A percentile compares a stretch with the other conserved stretches of the same genome.
Conservation (phyloP, 23 tunicate genomes). For the Botrylloides violaceus region DNA sequence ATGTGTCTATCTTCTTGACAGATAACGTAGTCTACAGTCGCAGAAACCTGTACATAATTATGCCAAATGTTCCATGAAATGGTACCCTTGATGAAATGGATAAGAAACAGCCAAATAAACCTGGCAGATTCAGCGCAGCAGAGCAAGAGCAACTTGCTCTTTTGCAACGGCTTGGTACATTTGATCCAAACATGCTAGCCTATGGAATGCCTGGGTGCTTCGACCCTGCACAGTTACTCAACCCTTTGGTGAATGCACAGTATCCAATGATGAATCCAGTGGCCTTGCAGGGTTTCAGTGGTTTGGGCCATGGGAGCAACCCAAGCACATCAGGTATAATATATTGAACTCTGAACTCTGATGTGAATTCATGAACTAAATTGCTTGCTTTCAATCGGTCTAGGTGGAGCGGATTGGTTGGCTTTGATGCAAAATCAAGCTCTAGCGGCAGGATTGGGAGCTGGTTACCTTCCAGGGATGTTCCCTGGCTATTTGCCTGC, state of each 20-base stretch:
- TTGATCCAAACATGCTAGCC: slow-evolving; percentile 34
- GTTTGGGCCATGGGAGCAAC: neutral
- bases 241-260: slow-evolving; percentile 32
- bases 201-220: slow-evolving; percentile 19
- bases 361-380: too few species aligned
- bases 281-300: slow-evolving; percentile 29
- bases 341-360: too few species aligned
- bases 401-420: slow-evolving; percentile 23
- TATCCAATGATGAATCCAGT: slow-evolving; percentile 43
- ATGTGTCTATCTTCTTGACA: too few species aligned
- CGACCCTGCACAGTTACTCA: slow-evolving; percentile 29
- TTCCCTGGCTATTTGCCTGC: slow-evolving; percentile 7
- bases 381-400: too few species aligned
- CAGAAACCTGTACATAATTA: neutral
- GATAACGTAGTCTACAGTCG: too few species aligned
- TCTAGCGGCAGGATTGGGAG: slow-evolving; percentile 17
- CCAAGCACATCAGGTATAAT: slow-evolving; percentile 15
- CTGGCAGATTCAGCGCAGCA: neutral
- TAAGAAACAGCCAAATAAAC: slow-evolving; percentile 10
- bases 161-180: slow-evolving; percentile 50
- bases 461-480: slow-evolving; percentile 24
- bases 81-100: slow-evolving; percentile 15
- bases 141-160: slow-evolving; percentile 34
- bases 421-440: slow-evolving; percentile 20
- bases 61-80: neutral